Evolutionary conservation across 2,888 invertebrate species (phyloP).

Genomic region (Oasisia sp.): DNA sequence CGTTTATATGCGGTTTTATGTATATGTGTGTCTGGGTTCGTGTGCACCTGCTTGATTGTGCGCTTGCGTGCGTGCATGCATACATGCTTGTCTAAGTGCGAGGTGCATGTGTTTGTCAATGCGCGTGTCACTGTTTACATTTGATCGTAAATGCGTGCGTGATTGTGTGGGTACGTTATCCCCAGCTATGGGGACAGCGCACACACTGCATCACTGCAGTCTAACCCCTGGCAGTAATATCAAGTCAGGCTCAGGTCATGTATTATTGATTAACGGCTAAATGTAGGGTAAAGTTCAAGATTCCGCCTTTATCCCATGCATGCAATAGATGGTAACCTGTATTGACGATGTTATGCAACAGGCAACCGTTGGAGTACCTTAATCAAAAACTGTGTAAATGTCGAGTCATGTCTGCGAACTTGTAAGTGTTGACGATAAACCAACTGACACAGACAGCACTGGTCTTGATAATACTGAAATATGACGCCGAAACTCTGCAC

Average conservation of each 20-base stretch:
- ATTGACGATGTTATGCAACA: background rate
- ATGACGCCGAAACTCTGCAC: background rate
- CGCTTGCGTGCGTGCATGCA: background rate
- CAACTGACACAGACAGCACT: background rate
- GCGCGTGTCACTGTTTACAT: too few species aligned
- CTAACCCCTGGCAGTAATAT: background rate
- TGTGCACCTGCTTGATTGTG: background rate
- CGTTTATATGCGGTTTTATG: background rate
- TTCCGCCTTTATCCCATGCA: background rate
- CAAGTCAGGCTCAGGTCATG: background rate
- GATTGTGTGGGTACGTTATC: too few species aligned
- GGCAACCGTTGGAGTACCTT: background rate
- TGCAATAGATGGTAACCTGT: background rate
- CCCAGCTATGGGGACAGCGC: too few species aligned
- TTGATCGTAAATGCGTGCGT: too few species aligned
- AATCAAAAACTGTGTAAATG: background rate
- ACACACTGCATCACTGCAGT: background rate
- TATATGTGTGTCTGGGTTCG: background rate
- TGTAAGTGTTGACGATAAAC: background rate
- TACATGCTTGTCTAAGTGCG: background rate
- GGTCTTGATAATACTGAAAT: background rate
- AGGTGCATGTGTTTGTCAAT: too few species aligned
- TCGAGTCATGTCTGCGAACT: background rate
- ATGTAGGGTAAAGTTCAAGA: background rate
- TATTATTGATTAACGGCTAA: background rate